phyloP scores from a whole-genome alignment of 1,140 invertebrate species.

The Aphelenchoides besseyi region DNA sequence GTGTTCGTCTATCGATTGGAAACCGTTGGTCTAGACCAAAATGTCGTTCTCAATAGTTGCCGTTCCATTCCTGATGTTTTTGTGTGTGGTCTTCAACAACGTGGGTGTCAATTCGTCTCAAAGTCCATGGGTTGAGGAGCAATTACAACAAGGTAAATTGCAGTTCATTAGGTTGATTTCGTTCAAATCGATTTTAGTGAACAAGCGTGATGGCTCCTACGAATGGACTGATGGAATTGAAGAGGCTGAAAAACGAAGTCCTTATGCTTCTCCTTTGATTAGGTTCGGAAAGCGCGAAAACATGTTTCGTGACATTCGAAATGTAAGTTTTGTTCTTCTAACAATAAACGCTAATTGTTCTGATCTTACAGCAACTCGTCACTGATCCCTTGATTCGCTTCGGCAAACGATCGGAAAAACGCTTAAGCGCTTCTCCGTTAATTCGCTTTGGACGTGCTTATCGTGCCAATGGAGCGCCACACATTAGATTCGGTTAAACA shows the following conservation, averaged over 20 bases:
- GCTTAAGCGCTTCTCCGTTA: not conserved
- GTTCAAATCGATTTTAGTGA: not conserved
- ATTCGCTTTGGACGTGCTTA: conserved; percentile 1
- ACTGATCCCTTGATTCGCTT: conserved; percentile 12
- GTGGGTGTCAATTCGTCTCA: not conserved
- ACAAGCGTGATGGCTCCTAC: not conserved
- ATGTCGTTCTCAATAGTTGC: not conserved
- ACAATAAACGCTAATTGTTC: not conserved
- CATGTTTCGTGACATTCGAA: not conserved
- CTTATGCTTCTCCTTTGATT: not conserved
- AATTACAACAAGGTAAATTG: not conserved
- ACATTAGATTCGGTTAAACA: conserved; percentile 2
- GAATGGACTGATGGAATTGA: not conserved
- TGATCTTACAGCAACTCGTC: not conserved
- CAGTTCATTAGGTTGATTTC: not conserved
- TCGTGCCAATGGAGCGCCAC: not conserved
- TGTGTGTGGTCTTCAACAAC: not conserved
- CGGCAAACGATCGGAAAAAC: conserved; percentile 7
- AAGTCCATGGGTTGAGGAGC: not conserved
- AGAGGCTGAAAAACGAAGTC: not conserved
- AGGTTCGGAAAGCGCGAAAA: not conserved
- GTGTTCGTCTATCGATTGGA: not conserved
- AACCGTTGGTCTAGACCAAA: not conserved
- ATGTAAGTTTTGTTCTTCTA: not conserved
- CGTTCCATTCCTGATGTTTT: not conserved